Evolutionary conservation across 2,797 vertebrate genomes (phyloP).

Genomic region (Sebastes iracundus): DNA sequence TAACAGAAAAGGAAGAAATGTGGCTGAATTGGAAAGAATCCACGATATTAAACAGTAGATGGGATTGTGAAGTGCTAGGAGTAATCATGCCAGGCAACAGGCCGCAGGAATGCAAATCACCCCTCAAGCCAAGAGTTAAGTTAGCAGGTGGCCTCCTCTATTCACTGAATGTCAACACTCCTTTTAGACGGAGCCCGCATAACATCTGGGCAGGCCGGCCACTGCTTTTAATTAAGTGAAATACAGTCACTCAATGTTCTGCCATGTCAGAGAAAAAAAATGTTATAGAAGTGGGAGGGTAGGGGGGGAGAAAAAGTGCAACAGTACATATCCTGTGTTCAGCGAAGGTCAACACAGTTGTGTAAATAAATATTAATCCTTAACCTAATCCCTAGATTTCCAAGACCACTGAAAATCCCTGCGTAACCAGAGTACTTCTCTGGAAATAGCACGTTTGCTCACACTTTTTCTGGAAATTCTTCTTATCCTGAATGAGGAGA

Average conservation of each 20-base stretch:
- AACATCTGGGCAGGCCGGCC: slow-evolving; percentile 88
- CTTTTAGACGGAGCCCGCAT: slow-evolving; percentile 85
- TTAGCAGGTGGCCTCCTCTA: slow-evolving; percentile 95
- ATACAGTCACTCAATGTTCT: slow-evolving; percentile 85
- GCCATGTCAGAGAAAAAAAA: slow-evolving; percentile 76
- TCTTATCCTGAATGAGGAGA: slow-evolving; percentile 19
- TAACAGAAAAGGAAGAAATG: slow-evolving; percentile 84
- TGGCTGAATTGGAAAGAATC: slow-evolving; percentile 87
- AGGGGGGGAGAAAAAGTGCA: slow-evolving; percentile 66
- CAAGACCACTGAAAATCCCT: slow-evolving; percentile 77
- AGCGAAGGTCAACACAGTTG: slow-evolving; percentile 83
- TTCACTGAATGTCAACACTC: slow-evolving; percentile 91
- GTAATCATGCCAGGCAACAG: slow-evolving; percentile 92
- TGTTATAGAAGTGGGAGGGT: slow-evolving; percentile 64
- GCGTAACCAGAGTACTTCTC: slow-evolving; percentile 59
- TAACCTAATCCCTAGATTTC: slow-evolving; percentile 84
- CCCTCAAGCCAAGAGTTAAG: slow-evolving; percentile 87
- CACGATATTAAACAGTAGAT: slow-evolving; percentile 91
- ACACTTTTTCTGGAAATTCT: slow-evolving; percentile 41
- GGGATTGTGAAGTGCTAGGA: slow-evolving; percentile 90
- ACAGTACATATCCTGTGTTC: slow-evolving; percentile 83
- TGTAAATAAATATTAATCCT: slow-evolving; percentile 87
- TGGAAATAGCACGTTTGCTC: slow-evolving; percentile 52
- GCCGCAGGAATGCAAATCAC: slow-evolving; percentile 98
- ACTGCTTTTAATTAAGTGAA: slow-evolving; percentile 94